phyloP scores from a whole-genome alignment of 2,888 invertebrate genomes.

The Tortrix viridana region DNA sequence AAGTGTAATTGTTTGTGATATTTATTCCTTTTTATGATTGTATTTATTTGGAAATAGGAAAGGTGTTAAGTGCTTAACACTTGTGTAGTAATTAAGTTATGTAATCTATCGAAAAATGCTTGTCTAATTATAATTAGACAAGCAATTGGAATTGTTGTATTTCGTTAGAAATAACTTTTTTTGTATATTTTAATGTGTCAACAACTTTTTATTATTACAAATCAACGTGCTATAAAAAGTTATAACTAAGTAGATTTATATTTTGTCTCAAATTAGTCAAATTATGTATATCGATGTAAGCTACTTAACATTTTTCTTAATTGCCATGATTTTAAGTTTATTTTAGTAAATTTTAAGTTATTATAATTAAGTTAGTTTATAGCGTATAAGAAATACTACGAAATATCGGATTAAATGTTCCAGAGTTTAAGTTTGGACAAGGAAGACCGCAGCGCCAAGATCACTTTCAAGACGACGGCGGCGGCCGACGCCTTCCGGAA shows the following conservation, averaged over 20 bases:
- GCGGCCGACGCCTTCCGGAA: constrained; percentile 74
- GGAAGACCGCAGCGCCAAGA: constrained; percentile 70
- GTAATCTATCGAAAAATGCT: neutral
- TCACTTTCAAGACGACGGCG: constrained; percentile 65
- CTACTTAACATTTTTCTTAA: constrained; percentile 55
- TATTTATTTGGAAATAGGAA: constrained; percentile 49
- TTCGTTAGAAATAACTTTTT: neutral
- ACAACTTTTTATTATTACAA: too few species aligned
- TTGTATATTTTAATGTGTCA: neutral
- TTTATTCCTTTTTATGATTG: constrained; percentile 41
- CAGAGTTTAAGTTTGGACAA: constrained; percentile 77
- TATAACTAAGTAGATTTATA: neutral
- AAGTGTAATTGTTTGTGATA: neutral
- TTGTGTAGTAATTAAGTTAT: constrained; percentile 8
- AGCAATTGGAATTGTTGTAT: neutral
- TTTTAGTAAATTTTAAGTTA: neutral
- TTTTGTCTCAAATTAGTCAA: neutral
- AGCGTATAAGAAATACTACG: constrained; percentile 33
- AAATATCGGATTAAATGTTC: constrained; percentile 59
- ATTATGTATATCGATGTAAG: constrained; percentile 16
- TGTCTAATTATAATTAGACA: too few species aligned
- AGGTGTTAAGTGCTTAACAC: constrained; percentile 50
- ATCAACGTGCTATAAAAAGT: neutral
- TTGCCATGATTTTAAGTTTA: constrained; percentile 19
- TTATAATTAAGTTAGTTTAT: constrained; percentile 6